Conservation (phyloP, 2,797 vertebrate species). For the Micromesistius poutassou region DNA sequence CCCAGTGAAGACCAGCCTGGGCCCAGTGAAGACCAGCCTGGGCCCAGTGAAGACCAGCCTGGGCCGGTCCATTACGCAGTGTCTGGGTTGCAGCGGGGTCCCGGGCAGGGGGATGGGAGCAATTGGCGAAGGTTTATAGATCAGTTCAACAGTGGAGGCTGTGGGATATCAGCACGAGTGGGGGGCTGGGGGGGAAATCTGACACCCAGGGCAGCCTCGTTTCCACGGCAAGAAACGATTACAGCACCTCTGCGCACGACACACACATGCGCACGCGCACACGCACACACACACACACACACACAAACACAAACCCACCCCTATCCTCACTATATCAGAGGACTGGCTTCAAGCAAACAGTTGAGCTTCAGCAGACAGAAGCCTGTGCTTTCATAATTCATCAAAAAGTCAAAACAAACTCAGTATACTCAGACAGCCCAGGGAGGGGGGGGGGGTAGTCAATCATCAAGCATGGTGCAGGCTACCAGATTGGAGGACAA, state of each 20-base stretch:
- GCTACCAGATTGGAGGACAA: conserved; percentile 23
- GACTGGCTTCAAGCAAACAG: too few species aligned
- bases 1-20: too few species aligned
- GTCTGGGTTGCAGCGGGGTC: conserved; percentile 43
- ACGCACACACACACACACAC: too few species aligned
- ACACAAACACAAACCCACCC: too few species aligned
- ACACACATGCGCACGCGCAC: too few species aligned
- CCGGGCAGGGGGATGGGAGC: background rate
- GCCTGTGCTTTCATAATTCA: background rate
- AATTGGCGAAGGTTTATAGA: conserved; percentile 50
- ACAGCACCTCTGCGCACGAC: background rate
- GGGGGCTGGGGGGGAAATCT: conserved; percentile 51
- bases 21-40: too few species aligned
- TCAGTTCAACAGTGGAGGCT: conserved; percentile 60
- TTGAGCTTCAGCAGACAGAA: background rate
- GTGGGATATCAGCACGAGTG: conserved; percentile 8
- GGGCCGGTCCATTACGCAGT: conserved; percentile 43
- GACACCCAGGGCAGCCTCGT: conserved; percentile 57
- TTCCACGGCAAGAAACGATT: conserved; percentile 41
- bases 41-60: too few species aligned
- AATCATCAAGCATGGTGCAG: conserved; percentile 11
- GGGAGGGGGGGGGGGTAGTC: background rate
- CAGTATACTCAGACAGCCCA: background rate
- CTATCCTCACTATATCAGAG: too few species aligned
- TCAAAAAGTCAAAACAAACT: background rate